phyloP scores from a whole-genome alignment of 2,888 invertebrate genomes.

The Ormyrus pomaceus region DNA sequence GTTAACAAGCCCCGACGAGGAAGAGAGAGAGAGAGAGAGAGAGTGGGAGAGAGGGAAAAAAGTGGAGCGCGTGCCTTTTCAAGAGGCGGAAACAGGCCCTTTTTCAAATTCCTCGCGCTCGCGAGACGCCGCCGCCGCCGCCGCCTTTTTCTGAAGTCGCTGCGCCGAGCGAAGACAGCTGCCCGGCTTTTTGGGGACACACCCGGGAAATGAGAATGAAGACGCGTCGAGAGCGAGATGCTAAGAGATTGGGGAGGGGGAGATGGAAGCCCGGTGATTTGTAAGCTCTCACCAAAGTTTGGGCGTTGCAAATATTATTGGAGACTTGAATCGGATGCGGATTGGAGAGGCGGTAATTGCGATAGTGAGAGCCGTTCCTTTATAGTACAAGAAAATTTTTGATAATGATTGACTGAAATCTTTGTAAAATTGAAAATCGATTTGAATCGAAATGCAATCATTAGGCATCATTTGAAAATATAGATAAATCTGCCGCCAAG shows the following conservation, averaged over 20 bases:
- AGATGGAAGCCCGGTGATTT: not conserved
- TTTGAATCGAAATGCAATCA: too few relatives aligned
- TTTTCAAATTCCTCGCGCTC: slow-evolving; percentile 26
- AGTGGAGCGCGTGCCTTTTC: not conserved
- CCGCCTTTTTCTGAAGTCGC: slow-evolving; percentile 1
- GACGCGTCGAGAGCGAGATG: too few relatives aligned
- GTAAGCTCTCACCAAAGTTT: too few relatives aligned
- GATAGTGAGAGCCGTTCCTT: too few relatives aligned
- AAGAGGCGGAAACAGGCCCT: slow-evolving; percentile 25
- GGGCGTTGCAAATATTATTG: too few relatives aligned
- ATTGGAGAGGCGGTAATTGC: not conserved
- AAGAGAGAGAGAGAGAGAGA: not conserved
- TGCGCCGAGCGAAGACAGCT: not conserved
- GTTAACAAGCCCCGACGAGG: slow-evolving; percentile 48
- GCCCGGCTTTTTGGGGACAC: not conserved
- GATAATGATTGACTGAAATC: too few relatives aligned
- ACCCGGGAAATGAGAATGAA: not conserved
- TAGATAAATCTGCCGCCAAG: too few relatives aligned
- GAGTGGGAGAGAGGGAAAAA: not conserved
- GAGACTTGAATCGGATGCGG: too few relatives aligned
- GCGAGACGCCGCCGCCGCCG: not conserved
- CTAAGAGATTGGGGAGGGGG: not conserved
- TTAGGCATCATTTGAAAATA: too few relatives aligned
- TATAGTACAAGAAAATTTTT: too few relatives aligned
- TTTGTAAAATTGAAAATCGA: too few relatives aligned